A percentile compares a stretch with the other conserved stretches of the same genome.
Conservation (phyloP, 2,113 vertebrate species). For the Vidua macroura region DNA sequence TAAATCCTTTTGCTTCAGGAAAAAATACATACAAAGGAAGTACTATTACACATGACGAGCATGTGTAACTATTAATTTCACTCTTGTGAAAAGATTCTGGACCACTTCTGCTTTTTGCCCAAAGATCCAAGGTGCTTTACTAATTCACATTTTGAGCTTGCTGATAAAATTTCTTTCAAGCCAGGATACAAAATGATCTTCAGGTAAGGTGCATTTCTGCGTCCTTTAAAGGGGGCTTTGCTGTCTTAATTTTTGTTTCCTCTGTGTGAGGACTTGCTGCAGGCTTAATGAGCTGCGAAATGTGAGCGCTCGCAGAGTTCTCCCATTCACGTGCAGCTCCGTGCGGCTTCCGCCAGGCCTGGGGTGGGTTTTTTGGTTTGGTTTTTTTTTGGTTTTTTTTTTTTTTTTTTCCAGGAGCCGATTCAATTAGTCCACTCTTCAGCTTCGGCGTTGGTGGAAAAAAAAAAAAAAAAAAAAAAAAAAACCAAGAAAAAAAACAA, state of each 20-base stretch:
- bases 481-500: background rate
- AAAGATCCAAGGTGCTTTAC: background rate
- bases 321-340: slow-evolving; percentile 12
- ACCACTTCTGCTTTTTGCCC: background rate
- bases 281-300: slow-evolving; percentile 19
- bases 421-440: slow-evolving; percentile 44
- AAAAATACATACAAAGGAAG: background rate
- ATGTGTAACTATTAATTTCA: background rate
- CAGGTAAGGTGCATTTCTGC: background rate
- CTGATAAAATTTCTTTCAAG: background rate
- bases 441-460: background rate
- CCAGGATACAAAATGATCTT: background rate
- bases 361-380: background rate
- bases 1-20: background rate
- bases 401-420: background rate
- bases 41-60: background rate
- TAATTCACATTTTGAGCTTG: background rate
- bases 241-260: background rate
- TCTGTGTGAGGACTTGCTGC: background rate
- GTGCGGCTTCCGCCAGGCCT: slow-evolving; percentile 21
- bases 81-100: background rate
- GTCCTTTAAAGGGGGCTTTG: background rate
- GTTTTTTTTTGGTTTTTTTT: too few species aligned
- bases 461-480: background rate
- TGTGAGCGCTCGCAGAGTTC: background rate